A percentile compares a stretch with the other conserved stretches of the same genome.
These are phyloP conservation scores for Deroplatys truncata DNA, from an alignment of 2,888 invertebrate species.

Conservation along the genomic window DNA sequence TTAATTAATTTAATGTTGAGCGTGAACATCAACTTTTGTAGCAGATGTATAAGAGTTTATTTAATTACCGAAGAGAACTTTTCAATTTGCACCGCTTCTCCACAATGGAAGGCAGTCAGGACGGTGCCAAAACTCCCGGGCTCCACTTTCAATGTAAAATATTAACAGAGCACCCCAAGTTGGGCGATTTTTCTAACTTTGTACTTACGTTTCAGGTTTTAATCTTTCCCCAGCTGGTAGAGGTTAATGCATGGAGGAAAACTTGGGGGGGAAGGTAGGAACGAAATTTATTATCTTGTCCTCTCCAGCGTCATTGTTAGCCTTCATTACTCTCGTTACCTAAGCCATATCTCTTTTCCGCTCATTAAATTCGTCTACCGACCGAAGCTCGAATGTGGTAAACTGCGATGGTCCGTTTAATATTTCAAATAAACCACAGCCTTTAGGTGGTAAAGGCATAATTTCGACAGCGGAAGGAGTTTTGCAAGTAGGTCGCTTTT, in stretches of 20 bases:
- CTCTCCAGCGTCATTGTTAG: neutral
- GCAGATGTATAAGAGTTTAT: too few species aligned
- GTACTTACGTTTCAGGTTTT: neutral
- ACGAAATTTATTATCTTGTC: neutral
- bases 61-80: too few species aligned
- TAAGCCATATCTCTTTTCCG: slow-evolving; percentile 14
- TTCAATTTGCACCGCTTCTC: too few species aligned
- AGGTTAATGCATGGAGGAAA: neutral
- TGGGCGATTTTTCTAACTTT: neutral
- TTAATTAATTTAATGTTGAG: neutral
- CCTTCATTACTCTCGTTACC: neutral
- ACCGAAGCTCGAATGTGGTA: neutral
- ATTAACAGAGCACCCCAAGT: neutral
- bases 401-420: neutral
- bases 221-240: neutral
- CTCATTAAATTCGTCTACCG: neutral
- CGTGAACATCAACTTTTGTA: neutral
- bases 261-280: too few species aligned
- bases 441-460: neutral
- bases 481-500: too few species aligned
- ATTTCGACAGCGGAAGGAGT: neutral
- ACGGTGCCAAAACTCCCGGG: neutral
- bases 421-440: neutral
- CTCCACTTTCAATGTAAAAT: neutral
- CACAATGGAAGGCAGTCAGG: neutral